Conservation (phyloP, 1,140 invertebrate genomes). For the Drosophila pandora region DNA sequence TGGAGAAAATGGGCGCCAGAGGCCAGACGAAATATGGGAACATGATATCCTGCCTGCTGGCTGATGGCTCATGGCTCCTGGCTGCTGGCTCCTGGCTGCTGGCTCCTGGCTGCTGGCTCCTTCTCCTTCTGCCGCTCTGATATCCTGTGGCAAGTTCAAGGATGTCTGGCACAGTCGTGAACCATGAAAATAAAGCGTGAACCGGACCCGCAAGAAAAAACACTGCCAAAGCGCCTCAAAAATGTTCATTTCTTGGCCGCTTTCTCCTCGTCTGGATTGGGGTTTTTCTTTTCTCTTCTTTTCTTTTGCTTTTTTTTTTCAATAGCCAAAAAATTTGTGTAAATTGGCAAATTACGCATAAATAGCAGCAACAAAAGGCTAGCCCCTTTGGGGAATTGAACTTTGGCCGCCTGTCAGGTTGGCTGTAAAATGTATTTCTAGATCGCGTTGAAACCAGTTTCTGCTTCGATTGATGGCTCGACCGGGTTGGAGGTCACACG, state of each 20-base stretch:
- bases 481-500: slow-evolving; percentile 15
- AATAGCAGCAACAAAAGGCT: slow-evolving; percentile 43
- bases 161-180: slow-evolving; percentile 59
- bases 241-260: slow-evolving; percentile 22
- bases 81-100: neutral
- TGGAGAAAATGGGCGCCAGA: slow-evolving; percentile 3
- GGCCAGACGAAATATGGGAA: slow-evolving; percentile 75
- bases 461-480: slow-evolving; percentile 7
- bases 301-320: too few species aligned
- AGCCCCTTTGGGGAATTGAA: slow-evolving; percentile 53
- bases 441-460: slow-evolving; percentile 25
- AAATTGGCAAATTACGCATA: slow-evolving; percentile 77
- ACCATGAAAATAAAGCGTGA: slow-evolving; percentile 42
- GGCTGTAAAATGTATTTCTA: neutral
- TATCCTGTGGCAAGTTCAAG: slow-evolving; percentile 68
- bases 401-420: slow-evolving; percentile 8
- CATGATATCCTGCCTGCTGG: slow-evolving; percentile 60
- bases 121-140: neutral
- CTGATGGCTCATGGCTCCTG: too few species aligned
- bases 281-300: neutral
- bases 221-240: neutral
- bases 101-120: neutral
- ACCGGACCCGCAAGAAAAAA: slow-evolving; percentile 20
- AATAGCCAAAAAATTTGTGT: slow-evolving; percentile 65
- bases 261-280: slow-evolving; percentile 1